A percentile compares a stretch with the other conserved stretches of the same genome.
Conservation (phyloP, 2,113 vertebrate species). For the Garra rufa region DNA sequence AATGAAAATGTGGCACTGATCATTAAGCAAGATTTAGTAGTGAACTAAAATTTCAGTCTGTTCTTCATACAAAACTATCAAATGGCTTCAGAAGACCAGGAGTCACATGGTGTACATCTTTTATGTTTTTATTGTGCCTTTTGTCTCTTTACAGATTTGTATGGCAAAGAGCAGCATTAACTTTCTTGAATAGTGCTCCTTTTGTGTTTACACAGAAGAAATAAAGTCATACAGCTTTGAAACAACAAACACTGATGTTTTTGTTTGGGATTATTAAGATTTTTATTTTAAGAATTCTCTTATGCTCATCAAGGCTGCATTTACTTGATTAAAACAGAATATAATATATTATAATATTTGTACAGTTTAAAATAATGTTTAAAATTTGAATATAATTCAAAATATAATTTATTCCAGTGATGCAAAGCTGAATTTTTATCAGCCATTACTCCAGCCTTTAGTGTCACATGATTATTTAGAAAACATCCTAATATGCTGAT, state of each 20-base stretch:
- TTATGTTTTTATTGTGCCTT: neutral
- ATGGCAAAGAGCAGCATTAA: neutral
- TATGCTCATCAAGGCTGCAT: too few relatives aligned
- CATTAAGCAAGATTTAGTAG: neutral
- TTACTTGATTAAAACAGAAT: too few relatives aligned
- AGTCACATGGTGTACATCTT: neutral
- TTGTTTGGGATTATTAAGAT: too few relatives aligned
- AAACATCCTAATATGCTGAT: too few relatives aligned
- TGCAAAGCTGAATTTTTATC: too few relatives aligned
- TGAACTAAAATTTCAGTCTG: neutral
- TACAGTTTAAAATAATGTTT: too few relatives aligned
- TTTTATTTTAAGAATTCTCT: too few relatives aligned
- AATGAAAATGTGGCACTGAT: neutral
- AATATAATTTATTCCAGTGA: too few relatives aligned
- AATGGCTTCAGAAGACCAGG: neutral
- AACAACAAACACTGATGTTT: neutral
- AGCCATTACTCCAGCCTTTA: too few relatives aligned
- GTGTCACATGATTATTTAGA: too few relatives aligned
- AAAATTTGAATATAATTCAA: too few relatives aligned
- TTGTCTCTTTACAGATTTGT: neutral
- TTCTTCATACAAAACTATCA: neutral
- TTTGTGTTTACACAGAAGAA: neutral
- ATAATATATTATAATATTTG: too few relatives aligned
- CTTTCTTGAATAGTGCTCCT: neutral
- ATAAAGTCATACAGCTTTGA: neutral